phyloP scores from a whole-genome alignment of 1,140 invertebrate genomes.

The Penaeus japonicus region DNA sequence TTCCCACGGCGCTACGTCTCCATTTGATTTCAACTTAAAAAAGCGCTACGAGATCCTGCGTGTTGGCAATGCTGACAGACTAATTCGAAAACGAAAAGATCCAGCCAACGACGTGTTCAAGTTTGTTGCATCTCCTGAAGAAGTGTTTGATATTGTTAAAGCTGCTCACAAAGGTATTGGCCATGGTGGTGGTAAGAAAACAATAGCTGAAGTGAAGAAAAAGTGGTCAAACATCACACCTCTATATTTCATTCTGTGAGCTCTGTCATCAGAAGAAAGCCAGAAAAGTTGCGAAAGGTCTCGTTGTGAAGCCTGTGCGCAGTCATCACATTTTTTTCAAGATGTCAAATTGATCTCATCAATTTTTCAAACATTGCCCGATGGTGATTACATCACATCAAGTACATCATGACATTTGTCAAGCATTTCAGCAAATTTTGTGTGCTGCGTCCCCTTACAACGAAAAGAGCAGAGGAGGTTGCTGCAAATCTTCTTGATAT shows the following conservation, averaged over 20 bases:
- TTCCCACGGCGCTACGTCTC: neutral
- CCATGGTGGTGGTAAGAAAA: neutral
- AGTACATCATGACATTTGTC: conserved; percentile 3
- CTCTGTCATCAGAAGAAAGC: neutral
- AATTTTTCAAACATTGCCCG: neutral
- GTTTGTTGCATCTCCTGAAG: conserved; percentile 9
- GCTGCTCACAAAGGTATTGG: no score
- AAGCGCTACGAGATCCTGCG: conserved; percentile 7
- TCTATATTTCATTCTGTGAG: conserved; percentile 6
- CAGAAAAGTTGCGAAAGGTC: neutral
- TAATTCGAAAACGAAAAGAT: neutral
- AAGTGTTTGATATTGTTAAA: no score
- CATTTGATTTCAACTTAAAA: conserved; percentile 8
- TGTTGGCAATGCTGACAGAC: neutral
- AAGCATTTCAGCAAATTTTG: neutral
- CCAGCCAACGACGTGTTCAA: neutral
- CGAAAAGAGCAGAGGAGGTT: no score
- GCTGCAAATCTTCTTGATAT: neutral
- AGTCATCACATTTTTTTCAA: neutral
- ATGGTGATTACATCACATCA: neutral
- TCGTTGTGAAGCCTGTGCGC: neutral
- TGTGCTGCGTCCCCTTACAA: neutral
- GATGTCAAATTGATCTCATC: no score
- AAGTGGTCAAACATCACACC: conserved; percentile 2
- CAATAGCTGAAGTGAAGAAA: neutral